Evolutionary conservation across 2,888 invertebrate genomes (phyloP), one percentile per base, ranked within the genome.

Genomic region (Acleris cristana): DNA sequence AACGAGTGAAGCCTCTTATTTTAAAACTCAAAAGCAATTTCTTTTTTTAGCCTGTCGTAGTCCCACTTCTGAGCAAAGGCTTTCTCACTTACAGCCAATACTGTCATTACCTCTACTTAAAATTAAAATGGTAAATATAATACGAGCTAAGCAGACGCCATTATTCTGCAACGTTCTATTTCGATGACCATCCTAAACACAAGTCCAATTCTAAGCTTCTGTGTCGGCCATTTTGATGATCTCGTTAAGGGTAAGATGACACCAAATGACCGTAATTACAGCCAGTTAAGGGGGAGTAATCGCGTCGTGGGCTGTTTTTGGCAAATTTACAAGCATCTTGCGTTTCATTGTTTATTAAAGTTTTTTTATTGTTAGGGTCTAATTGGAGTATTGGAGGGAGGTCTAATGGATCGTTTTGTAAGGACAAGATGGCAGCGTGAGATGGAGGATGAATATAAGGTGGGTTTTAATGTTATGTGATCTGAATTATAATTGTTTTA

Each of bases 221-320:
- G 19, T 19, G 64, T 19, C 63, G 45, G 72, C 71, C 70, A 68
- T 70, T 69, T 70, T 73, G 72, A 73, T 68, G 61, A 70, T 65
- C 88, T 85, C 86, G 86, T 90, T 90, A 90, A 85, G 84, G 85
- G 88, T 83, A 88, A 90, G 89, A 90, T 87, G 89, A 91, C 88
- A 89, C 89, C 83, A 76, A 91, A 90, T 87, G 87, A 85, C 88
- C 84, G 87, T 88, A 89, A 90, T 90, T 91, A 90, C 83, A 80
- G 75, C 86, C 87, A 85, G 82, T 87, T 88, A 86, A 84, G 82
- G 85, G 83, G 83, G 81, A 80, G 79, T 86, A 84, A 87, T 85
- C 81, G 83, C 70, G 71, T 53, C 72, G 75, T 72, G 71, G 79
- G 81, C 78, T 82, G 85, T 84, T 86, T 85, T 86, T 79, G 84